These are phyloP conservation scores for Eueremaeus valkanovi DNA, from an alignment of 2,888 invertebrate species.

Conservation along the genomic window DNA sequence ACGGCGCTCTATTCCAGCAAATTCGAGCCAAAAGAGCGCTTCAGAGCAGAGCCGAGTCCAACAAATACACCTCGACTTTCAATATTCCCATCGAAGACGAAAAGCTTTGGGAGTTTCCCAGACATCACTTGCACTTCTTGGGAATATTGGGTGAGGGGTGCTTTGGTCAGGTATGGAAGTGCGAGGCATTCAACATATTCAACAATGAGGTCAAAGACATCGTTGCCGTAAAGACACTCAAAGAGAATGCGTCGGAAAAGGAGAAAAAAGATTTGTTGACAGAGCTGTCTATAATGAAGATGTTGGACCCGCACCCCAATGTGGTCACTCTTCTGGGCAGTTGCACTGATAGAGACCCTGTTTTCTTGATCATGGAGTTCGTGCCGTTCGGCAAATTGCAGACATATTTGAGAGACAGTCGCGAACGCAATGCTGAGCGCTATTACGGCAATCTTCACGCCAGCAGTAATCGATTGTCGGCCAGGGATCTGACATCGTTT, in stretches of 20 bases:
- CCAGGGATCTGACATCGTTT: constrained; percentile 71
- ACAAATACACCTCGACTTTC: background rate
- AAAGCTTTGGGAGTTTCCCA: constrained; percentile 64
- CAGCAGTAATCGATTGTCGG: constrained; percentile 56
- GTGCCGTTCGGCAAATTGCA: constrained; percentile 76
- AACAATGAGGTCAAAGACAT: constrained; percentile 65
- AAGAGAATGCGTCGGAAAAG: constrained; percentile 70
- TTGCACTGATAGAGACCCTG: constrained; percentile 77
- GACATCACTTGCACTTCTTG: constrained; percentile 69
- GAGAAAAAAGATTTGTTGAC: constrained; percentile 71
- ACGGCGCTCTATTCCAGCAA: constrained; percentile 36
- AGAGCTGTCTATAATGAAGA: constrained; percentile 74
- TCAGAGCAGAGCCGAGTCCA: constrained; percentile 5
- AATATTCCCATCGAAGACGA: constrained; percentile 30
- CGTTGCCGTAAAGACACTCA: constrained; percentile 77
- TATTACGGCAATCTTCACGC: constrained; percentile 70
- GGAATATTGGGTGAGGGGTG: constrained; percentile 77
- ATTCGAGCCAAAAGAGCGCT: constrained; percentile 32
- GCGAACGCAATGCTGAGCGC: constrained; percentile 65
- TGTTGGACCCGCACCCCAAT: constrained; percentile 74
- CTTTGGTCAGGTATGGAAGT: constrained; percentile 80
- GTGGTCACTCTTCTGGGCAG: constrained; percentile 75
- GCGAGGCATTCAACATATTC: constrained; percentile 73
- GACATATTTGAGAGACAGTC: constrained; percentile 57
- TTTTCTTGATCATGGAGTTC: constrained; percentile 77